These are phyloP conservation scores for Plemyria rubiginata DNA, from an alignment of 2,888 invertebrate species.

Conservation along the genomic window DNA sequence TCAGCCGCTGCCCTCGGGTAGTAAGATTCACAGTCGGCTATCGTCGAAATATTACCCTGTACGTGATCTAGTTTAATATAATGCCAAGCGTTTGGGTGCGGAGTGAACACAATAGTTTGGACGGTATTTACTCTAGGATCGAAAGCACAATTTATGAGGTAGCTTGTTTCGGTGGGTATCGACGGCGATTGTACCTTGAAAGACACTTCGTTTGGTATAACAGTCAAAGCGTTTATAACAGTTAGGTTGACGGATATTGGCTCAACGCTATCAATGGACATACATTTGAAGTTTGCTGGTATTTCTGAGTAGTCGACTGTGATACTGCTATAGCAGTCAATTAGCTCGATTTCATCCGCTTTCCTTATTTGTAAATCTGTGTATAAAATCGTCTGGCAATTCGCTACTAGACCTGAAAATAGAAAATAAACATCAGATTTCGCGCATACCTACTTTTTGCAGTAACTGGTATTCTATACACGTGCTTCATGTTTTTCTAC, in stretches of 20 bases:
- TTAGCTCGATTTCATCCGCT: slow-evolving; percentile 65
- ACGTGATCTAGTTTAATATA: slow-evolving; percentile 72
- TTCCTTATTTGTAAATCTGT: slow-evolving; percentile 86
- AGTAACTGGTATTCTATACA: too few species aligned
- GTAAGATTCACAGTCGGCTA: slow-evolving; percentile 72
- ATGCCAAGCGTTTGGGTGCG: slow-evolving; percentile 86
- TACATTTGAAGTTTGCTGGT: slow-evolving; percentile 80
- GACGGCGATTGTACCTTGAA: slow-evolving; percentile 82
- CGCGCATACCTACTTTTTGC: too few species aligned
- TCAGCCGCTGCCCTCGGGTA: slow-evolving; percentile 53
- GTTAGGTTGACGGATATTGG: slow-evolving; percentile 69
- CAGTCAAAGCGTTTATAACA: slow-evolving; percentile 65
- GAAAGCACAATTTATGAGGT: slow-evolving; percentile 77
- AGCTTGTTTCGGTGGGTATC: slow-evolving; percentile 79
- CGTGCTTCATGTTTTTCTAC: too few species aligned
- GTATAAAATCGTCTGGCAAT: slow-evolving; percentile 87
- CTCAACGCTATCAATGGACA: slow-evolving; percentile 62
- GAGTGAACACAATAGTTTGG: slow-evolving; percentile 76
- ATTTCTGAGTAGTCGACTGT: slow-evolving; percentile 56
- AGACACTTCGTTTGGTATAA: slow-evolving; percentile 50
- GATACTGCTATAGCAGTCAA: slow-evolving; percentile 64
- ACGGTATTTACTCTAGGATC: slow-evolving; percentile 70
- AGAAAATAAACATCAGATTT: slow-evolving; percentile 25
- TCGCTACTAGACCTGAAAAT: slow-evolving; percentile 87
- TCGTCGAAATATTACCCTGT: slow-evolving; percentile 53